phyloP scores from a whole-genome alignment of 2,113 vertebrate genomes.

The Pimephales promelas region DNA sequence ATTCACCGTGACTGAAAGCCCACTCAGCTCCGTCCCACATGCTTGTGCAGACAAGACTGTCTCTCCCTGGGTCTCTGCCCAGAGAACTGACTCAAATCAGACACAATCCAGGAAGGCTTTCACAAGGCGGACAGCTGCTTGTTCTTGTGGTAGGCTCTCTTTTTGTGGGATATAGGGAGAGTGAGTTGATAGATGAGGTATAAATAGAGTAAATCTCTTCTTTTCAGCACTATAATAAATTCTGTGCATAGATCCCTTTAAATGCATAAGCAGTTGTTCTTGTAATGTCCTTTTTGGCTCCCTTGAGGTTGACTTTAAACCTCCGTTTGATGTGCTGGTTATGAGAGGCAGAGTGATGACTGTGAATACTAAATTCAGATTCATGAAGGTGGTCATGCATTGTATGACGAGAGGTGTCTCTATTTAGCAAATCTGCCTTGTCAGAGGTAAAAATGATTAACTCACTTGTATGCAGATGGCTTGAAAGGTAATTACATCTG shows the following conservation, averaged over 20 bases:
- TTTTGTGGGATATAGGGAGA: slow-evolving; percentile 18
- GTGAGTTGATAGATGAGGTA: slow-evolving; percentile 10
- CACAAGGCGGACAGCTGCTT: slow-evolving; percentile 31
- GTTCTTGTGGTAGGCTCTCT: slow-evolving; percentile 35
- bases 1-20: slow-evolving; percentile 36
- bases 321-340: neutral
- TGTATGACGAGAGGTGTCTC: neutral
- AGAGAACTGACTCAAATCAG: slow-evolving; percentile 42
- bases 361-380: slow-evolving; percentile 28
- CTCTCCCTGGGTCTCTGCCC: slow-evolving; percentile 34
- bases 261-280: neutral
- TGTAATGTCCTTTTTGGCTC: neutral
- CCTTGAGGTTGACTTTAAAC: neutral
- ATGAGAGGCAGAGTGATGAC: neutral
- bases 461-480: neutral
- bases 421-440: neutral
- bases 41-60: slow-evolving; percentile 27
- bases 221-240: slow-evolving; percentile 7
- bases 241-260: neutral
- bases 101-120: slow-evolving; percentile 39
- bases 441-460: slow-evolving; percentile 13
- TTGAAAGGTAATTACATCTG: neutral
- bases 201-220: neutral
- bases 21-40: slow-evolving; percentile 41
- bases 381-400: neutral